Evolutionary conservation across 2,113 vertebrate species (phyloP), one percentile per base, ranked within the genome.

Genomic region (Nematolebias whitei): DNA sequence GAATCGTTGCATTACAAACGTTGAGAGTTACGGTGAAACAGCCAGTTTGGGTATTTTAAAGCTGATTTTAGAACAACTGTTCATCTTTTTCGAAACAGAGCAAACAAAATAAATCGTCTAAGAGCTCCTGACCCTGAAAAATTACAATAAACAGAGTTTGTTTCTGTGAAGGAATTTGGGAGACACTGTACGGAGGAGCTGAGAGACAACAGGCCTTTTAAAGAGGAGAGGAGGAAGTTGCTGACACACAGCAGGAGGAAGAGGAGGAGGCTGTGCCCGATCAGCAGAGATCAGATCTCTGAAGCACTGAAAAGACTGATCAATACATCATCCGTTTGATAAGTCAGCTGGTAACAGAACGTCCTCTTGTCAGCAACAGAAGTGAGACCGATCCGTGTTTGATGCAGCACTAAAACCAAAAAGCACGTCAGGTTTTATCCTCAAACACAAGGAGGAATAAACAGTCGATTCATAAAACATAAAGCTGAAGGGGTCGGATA

Each of bases 281-380:
- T 83, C 85, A 79, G 83, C 78, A 41, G 71, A 82, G 70, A 79
- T 63, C 23, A 63, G 56, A 79, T 64, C 69, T 66, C 60, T 40
- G 52, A 77, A 56, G 49, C 64, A 32, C 63, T 45, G 44, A 40
- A 70, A n/a, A 64, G 26, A 44, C 48, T 7, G 20, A 73, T 69
- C 38, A 16, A 41, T 7, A 20, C 56, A 48, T 12, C 63, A 47
- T 45, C 35, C 32, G 24, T 56, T 52, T 14, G 19, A 44, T 50
- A 35, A 22, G 45, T 54, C n/a, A n/a, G 38, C 39, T 26, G 15
- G 32, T 54, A 23, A 38, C 23, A 5, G 23, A 63, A 57, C 5
- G 39, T 44, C 57, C 41, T 13, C 67, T 10, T 49, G 45, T 69
- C 59, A 59, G 51, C 49, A 47, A 12, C 18, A 14, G 58, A 23